phyloP scores from a whole-genome alignment of 2,797 vertebrate species.

The Valencia hispanica region DNA sequence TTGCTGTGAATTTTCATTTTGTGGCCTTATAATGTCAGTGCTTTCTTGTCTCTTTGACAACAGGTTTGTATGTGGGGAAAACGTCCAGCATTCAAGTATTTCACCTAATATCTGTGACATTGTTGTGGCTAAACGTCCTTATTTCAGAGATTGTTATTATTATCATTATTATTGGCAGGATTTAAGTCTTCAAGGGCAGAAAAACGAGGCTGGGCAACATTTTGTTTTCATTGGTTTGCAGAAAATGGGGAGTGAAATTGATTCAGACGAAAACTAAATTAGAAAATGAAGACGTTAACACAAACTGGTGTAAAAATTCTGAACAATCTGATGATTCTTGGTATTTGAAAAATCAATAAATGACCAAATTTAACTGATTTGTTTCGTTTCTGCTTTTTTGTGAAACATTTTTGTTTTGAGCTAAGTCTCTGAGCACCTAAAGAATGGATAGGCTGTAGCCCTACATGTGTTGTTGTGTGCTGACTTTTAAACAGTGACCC shows the following conservation, averaged over 20 bases:
- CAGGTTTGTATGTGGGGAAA: slow-evolving; percentile 58
- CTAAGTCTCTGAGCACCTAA: background rate
- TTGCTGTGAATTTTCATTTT: slow-evolving; percentile 64
- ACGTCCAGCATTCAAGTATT: slow-evolving; percentile 54
- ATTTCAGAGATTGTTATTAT: slow-evolving; percentile 4
- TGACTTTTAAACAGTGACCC: too few species aligned
- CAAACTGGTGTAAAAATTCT: slow-evolving; percentile 48
- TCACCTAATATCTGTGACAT: slow-evolving; percentile 50
- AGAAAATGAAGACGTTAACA: slow-evolving; percentile 28
- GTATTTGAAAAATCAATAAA: slow-evolving; percentile 67
- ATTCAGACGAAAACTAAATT: background rate
- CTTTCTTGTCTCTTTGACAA: slow-evolving; percentile 69
- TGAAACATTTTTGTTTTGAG: background rate
- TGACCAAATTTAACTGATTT: slow-evolving; percentile 42
- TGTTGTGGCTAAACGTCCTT: slow-evolving; percentile 50
- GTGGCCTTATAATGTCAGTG: slow-evolving; percentile 76
- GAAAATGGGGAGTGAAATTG: slow-evolving; percentile 22
- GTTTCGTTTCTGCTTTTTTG: slow-evolving; percentile 20
- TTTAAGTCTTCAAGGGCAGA: slow-evolving; percentile 25
- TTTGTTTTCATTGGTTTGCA: slow-evolving; percentile 42
- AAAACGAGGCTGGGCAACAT: slow-evolving; percentile 49
- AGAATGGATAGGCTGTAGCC: background rate
- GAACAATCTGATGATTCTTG: slow-evolving; percentile 60
- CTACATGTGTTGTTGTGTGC: too few species aligned
- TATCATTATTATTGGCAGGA: slow-evolving; percentile 30